Evolutionary conservation across 2,113 vertebrate species (phyloP).

Genomic region (Dasyprocta punctata): DNA sequence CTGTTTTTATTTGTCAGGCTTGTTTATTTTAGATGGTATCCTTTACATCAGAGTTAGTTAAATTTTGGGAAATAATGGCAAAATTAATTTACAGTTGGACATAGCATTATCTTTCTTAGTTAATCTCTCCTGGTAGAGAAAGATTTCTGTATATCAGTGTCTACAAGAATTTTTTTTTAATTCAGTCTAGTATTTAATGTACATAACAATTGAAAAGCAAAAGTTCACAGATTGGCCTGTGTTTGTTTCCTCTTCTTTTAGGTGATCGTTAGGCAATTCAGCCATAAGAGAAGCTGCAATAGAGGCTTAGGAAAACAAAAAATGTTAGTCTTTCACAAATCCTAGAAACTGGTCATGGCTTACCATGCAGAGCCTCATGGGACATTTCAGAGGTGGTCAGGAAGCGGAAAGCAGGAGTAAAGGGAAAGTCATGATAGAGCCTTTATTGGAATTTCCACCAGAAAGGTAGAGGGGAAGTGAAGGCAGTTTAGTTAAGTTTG

Average conservation of each 20-base stretch:
- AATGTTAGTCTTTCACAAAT: neutral
- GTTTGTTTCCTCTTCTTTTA: neutral
- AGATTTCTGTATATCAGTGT: neutral
- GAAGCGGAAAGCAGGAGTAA: neutral
- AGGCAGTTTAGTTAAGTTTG: neutral
- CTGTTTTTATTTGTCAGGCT: neutral
- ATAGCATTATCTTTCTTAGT: neutral
- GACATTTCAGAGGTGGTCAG: neutral
- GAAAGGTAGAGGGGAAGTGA: neutral
- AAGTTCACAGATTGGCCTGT: neutral
- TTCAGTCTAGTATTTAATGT: conserved; percentile 37
- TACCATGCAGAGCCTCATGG: neutral
- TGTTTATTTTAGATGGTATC: neutral
- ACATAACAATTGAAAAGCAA: neutral
- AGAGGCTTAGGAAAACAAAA: neutral
- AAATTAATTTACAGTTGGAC: conserved; percentile 26
- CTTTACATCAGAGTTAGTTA: conserved; percentile 42
- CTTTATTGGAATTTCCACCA: neutral
- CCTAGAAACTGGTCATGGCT: neutral
- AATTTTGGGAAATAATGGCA: neutral
- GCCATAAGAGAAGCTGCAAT: neutral
- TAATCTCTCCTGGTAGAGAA: neutral
- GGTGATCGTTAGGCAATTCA: neutral
- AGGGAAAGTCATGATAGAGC: neutral
- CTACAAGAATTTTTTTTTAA: neutral